A percentile compares a stretch with the other conserved stretches of the same genome.
phyloP scores from a whole-genome alignment of 2,888 invertebrate genomes.

The Harpagoxenus sublaevis region DNA sequence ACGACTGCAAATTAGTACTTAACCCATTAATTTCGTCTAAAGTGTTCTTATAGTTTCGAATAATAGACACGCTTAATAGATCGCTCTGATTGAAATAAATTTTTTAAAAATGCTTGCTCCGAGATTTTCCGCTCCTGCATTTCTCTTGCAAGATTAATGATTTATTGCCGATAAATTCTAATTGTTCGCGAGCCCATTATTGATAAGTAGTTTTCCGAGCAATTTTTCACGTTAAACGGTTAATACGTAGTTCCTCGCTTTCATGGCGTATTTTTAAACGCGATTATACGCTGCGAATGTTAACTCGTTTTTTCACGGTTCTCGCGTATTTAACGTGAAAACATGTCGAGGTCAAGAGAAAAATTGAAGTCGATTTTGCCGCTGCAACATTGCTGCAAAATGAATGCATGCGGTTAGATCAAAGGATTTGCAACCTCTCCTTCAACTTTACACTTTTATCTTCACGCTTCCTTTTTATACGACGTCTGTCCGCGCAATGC shows the following conservation, averaged over 20 bases:
- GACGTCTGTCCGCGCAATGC: not conserved
- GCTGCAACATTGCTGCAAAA: not conserved
- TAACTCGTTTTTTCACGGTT: not conserved
- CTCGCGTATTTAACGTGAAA: not conserved
- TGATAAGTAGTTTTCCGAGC: not conserved
- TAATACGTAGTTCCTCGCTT: not conserved
- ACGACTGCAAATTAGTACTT: not conserved
- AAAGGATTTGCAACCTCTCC: slow-evolving; percentile 70
- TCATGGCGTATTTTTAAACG: not conserved
- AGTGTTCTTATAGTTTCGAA: not conserved
- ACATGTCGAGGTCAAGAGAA: slow-evolving; percentile 17
- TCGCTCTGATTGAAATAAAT: not conserved
- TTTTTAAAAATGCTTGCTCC: not conserved
- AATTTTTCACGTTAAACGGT: not conserved
- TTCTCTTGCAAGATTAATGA: not conserved
- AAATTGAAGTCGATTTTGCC: slow-evolving; percentile 24
- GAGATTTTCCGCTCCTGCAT: not conserved
- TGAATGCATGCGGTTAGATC: slow-evolving; percentile 71
- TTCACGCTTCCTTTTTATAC: slow-evolving; percentile 8
- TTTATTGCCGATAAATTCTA: not conserved
- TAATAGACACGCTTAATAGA: not conserved
- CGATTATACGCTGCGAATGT: not conserved
- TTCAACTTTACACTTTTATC: slow-evolving; percentile 60
- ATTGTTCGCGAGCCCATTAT: not conserved
- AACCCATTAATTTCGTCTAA: not conserved